Conservation (phyloP, 2,888 invertebrate species). For the Zelleria hepariella region DNA sequence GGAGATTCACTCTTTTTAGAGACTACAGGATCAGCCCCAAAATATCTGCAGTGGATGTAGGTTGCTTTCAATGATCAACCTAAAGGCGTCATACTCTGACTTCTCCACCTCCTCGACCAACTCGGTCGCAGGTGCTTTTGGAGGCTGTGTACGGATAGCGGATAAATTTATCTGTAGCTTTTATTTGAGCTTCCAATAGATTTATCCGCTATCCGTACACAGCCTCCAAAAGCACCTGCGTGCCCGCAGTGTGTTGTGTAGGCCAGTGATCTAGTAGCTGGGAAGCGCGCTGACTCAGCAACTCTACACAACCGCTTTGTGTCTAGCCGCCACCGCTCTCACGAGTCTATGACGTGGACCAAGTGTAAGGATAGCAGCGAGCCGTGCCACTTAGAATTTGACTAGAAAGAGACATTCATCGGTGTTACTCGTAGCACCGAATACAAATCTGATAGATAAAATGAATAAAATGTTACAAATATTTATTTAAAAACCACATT, state of each 20-base stretch:
- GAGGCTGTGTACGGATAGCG: not conserved
- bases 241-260: not conserved
- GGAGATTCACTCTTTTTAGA: no score
- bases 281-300: constrained; percentile 44
- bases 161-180: no score
- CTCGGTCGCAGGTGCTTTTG: not conserved
- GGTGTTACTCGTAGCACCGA: no score
- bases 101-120: no score
- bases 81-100: no score
- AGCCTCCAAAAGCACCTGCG: not conserved
- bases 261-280: not conserved
- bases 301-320: constrained; percentile 25
- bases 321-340: constrained; percentile 41
- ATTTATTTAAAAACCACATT: no score
- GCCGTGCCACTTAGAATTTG: not conserved
- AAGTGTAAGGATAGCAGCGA: not conserved
- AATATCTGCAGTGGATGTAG: no score
- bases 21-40: no score
- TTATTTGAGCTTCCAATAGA: no score
- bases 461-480: no score
- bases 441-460: no score
- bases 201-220: not conserved
- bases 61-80: no score
- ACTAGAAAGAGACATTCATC: not conserved
- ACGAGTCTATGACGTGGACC: constrained; percentile 22